Conservation (phyloP, 2,113 vertebrate genomes). For the Puma concolor region DNA sequence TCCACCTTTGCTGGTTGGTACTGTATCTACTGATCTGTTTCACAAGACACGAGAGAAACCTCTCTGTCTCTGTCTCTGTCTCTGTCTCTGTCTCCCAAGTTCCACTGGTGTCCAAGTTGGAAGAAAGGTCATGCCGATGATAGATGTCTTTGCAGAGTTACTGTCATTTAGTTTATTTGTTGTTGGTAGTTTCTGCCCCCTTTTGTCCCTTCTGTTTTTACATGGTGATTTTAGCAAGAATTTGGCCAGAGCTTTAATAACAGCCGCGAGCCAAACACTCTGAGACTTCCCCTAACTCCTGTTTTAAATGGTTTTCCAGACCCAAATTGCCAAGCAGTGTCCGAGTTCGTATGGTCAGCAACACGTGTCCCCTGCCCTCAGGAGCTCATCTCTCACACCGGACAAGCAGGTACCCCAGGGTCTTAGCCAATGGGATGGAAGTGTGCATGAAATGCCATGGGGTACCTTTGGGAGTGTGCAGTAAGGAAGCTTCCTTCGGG, state of each 20-base stretch:
- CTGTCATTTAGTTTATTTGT: too few relatives aligned
- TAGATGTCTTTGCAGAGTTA: background rate
- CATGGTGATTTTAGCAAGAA: background rate
- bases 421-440: background rate
- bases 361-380: rapidly evolving
- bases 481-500: too few relatives aligned
- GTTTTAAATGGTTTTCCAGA: background rate
- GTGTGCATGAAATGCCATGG: rapidly evolving
- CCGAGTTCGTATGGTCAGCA: too few relatives aligned
- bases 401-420: background rate
- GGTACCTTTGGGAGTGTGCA: background rate
- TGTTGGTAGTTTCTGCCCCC: rapidly evolving
- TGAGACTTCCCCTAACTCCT: too few relatives aligned
- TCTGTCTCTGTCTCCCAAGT: background rate
- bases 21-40: rapidly evolving
- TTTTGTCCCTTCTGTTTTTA: background rate
- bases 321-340: too few relatives aligned
- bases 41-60: background rate
- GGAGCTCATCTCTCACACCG: too few relatives aligned
- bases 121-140: background rate
- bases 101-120: background rate
- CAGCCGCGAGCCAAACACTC: background rate
- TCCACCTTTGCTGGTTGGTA: rapidly evolving
- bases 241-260: background rate
- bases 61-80: background rate